Evolutionary conservation across 2,797 vertebrate species (phyloP), one percentile per base, ranked within the genome.

Genomic region (Labroides dimidiatus): DNA sequence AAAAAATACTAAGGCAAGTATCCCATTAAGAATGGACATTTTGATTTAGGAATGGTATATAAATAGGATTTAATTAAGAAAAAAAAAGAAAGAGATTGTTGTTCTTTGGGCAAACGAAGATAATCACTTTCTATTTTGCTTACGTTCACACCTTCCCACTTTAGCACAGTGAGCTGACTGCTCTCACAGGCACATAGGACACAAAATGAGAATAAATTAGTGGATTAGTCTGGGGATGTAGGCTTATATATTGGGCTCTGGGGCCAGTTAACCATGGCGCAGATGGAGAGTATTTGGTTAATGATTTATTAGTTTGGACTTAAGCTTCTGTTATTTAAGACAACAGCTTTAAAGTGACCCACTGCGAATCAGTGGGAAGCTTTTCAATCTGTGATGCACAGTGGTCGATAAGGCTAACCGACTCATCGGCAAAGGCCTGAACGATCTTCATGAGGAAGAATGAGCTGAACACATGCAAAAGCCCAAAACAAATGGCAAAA

Each of bases 271-370:
- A 50, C 23, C 60, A 37, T 15, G 23, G 61, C 41, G 55, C 21
- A 66, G 42, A 67, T 24, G 16, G 58, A 21, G 42, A 23, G 24
- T 39, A 75, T 72, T 79, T 52, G 57, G 54, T 3, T 42, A 24
- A 43, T 76, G 55, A 88, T 87, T 84, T 68, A 78, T 83, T 76
- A 71, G 39, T 79, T 80, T 66, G 55, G 75, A 82, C 71, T 75
- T 72, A 37, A 78, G 65, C 78, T 77, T 73, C 82, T 84, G 81
- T 75, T 85, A 58, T 23, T 69, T 21, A 63, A 88, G 43, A 80
- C 58, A 85, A 56, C 59, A 66, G 73, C 54, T 75, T 70, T 43
- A 58, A 57, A 77, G 69, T 45, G 66, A 64, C 59, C 61, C 23
- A 42, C 48, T 63, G 33, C 42, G 39, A 75, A 69, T 41, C 16